Evolutionary conservation across 2,888 invertebrate species (phyloP).

Genomic region (Nemurella pictetii): DNA sequence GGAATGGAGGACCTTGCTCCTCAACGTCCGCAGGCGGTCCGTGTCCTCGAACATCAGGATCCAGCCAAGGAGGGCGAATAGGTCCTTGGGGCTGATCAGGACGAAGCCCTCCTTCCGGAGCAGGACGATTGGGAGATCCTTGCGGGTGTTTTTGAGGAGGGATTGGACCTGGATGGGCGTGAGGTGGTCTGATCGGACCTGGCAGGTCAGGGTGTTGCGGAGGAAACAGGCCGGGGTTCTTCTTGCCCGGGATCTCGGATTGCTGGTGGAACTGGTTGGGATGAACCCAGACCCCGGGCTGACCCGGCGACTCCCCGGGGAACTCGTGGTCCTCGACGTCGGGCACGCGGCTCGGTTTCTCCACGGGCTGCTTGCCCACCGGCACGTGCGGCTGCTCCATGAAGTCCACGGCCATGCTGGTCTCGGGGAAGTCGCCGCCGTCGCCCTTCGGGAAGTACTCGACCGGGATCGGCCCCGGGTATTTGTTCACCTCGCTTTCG

Average conservation of each 20-base stretch:
- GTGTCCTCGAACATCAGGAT: constrained; percentile 38
- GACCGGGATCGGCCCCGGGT: constrained; percentile 28
- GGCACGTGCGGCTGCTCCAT: not conserved
- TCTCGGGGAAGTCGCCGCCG: not conserved
- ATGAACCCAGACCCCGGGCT: constrained; percentile 29
- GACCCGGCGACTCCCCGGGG: constrained; percentile 31
- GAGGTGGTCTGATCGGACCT: constrained; percentile 7
- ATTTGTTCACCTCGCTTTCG: not conserved
- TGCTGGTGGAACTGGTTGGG: constrained; percentile 33
- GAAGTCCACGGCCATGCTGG: not conserved
- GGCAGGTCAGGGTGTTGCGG: not conserved
- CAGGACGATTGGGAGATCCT: constrained; percentile 38
- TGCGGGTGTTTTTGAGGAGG: constrained; percentile 3
- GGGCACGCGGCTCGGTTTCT: not conserved
- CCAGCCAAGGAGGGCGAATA: constrained; percentile 36
- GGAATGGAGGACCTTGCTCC: constrained; percentile 32
- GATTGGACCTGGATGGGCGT: not conserved
- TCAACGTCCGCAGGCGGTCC: not conserved
- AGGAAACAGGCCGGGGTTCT: constrained; percentile 13
- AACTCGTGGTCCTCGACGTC: constrained; percentile 28
- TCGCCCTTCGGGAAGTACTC: constrained; percentile 19
- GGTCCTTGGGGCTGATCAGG: constrained; percentile 19
- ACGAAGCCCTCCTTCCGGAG: constrained; percentile 22
- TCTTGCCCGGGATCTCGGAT: constrained; percentile 23
- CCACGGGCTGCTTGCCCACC: not conserved